Conservation (phyloP, 2,888 invertebrate species). For the Oscheius sp. region DNA sequence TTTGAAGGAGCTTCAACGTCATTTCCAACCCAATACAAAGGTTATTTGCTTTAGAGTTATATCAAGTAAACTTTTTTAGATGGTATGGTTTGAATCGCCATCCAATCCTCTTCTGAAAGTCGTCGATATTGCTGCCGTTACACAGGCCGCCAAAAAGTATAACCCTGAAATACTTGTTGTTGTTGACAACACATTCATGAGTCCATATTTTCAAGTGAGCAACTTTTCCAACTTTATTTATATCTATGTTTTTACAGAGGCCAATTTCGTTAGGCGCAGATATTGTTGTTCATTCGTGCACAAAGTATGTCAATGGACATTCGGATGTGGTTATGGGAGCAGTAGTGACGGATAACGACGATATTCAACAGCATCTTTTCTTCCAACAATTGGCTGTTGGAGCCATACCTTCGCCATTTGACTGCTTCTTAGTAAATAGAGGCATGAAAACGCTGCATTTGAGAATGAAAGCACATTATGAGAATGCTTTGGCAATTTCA, state of each 20-base stretch:
- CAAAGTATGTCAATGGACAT: conserved; percentile 98
- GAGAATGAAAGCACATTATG: conserved; percentile 88
- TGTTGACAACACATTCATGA: conserved; percentile 88
- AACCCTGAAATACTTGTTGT: conserved; percentile 75
- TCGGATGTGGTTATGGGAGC: conserved; percentile 96
- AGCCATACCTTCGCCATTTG: conserved; percentile 92
- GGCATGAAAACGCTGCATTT: conserved; percentile 91
- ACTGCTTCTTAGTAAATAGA: conserved; percentile 87
- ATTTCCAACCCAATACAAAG: conserved; percentile 85
- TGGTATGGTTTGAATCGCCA: conserved; percentile 92
- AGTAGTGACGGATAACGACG: conserved; percentile 80
- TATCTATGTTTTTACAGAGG: no score
- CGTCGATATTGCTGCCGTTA: conserved; percentile 82
- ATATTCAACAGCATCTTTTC: conserved; percentile 79
- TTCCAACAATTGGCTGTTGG: conserved; percentile 81
- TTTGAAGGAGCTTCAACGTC: conserved; percentile 77
- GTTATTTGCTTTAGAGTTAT: conserved; percentile 72
- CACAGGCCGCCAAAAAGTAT: conserved; percentile 73
- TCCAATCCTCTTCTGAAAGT: conserved; percentile 93
- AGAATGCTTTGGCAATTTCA: conserved; percentile 82
- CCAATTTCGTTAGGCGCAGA: conserved; percentile 91
- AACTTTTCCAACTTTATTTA: no score
- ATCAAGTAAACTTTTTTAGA: conserved; percentile 61
- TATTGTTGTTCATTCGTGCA: conserved; percentile 87
- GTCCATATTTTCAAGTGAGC: conserved; percentile 67